Evolutionary conservation across 1,140 invertebrate species (phyloP).

Genomic region (Glomeris maerens): DNA sequence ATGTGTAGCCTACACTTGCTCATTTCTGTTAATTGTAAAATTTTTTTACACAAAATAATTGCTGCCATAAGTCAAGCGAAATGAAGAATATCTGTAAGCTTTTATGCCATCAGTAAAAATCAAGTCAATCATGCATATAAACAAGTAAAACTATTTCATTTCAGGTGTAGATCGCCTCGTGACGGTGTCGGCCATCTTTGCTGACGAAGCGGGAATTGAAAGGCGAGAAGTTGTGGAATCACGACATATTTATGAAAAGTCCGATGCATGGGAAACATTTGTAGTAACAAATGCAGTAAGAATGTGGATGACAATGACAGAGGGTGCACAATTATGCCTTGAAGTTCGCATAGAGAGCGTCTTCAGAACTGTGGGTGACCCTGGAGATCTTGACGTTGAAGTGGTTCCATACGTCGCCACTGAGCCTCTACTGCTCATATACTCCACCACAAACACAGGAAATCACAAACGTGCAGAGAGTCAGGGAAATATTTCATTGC

Average conservation of each 20-base stretch:
- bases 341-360: constrained; percentile 9
- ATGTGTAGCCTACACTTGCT: neutral
- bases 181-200: neutral
- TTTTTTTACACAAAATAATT: neutral
- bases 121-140: neutral
- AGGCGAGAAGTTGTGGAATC: constrained; percentile 1
- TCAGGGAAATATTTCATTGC: neutral
- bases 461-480: neutral
- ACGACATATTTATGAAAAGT: constrained; percentile 3
- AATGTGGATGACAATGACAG: neutral
- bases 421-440: constrained; percentile 18
- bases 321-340: neutral
- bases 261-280: constrained; percentile 7
- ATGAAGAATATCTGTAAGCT: neutral
- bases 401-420: constrained; percentile 12
- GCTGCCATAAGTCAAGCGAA: neutral
- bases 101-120: neutral
- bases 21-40: neutral
- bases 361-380: constrained; percentile 13
- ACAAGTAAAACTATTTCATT: neutral
- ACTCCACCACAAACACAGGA: constrained; percentile 10
- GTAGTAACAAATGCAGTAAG: constrained; percentile 5
- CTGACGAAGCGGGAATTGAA: neutral
- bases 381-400: constrained; percentile 16
- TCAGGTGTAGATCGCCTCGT: constrained; percentile 11